These are phyloP conservation scores for Anoplius nigerrimus DNA, from an alignment of 2,888 invertebrate genomes.

Conservation along the genomic window DNA sequence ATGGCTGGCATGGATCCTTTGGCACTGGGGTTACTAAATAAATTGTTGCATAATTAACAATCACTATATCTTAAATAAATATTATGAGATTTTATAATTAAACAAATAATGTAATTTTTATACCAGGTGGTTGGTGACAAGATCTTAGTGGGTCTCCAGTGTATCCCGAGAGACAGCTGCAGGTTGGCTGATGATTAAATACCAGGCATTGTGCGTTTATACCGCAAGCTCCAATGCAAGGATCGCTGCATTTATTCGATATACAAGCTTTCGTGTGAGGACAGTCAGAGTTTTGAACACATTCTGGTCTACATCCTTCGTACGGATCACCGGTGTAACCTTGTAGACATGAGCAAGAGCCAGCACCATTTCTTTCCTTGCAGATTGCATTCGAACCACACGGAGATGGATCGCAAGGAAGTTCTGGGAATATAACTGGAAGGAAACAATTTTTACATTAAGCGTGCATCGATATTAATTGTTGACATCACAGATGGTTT, in stretches of 20 bases:
- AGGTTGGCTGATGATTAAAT: constrained; percentile 88
- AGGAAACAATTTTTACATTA: no score
- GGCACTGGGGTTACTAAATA: constrained; percentile 48
- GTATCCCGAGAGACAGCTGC: constrained; percentile 84
- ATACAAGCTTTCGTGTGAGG: constrained; percentile 85
- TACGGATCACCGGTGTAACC: constrained; percentile 93
- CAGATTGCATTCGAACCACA: constrained; percentile 92
- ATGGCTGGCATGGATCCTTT: constrained; percentile 79
- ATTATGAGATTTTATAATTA: not conserved
- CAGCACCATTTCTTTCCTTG: constrained; percentile 86
- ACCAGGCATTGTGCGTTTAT: constrained; percentile 89
- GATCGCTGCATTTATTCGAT: constrained; percentile 89
- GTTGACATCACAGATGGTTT: not conserved
- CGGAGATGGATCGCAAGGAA: constrained; percentile 88
- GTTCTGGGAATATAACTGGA: constrained; percentile 57
- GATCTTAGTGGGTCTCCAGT: constrained; percentile 87
- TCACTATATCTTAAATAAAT: constrained; percentile 13
- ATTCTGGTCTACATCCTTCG: constrained; percentile 90
- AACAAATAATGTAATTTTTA: constrained; percentile 47
- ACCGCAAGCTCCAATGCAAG: constrained; percentile 89
- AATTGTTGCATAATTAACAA: not conserved
- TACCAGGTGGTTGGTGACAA: constrained; percentile 80
- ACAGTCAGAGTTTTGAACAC: constrained; percentile 91
- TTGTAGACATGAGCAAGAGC: constrained; percentile 87
- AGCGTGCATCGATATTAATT: not conserved